Conservation (phyloP, 30 jellyfish, hydroid and myxozoan genomes). For the Mastigias papua region DNA sequence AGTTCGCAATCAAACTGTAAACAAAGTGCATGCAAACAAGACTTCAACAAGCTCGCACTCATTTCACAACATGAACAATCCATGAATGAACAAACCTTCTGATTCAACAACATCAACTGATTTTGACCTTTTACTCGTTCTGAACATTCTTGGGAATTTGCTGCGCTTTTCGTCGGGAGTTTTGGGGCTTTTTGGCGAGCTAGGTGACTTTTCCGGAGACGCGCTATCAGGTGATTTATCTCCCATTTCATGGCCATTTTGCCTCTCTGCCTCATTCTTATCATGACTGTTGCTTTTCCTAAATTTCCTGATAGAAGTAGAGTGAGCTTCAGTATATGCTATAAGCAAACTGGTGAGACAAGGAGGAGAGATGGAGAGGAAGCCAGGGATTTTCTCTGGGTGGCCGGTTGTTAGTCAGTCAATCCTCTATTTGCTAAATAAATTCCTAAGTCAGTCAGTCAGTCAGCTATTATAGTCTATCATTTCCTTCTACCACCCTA, state of each 20-base stretch:
- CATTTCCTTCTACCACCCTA: no score
- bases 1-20: no score
- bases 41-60: no score
- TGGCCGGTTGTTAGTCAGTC: no score
- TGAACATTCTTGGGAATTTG: conserved; percentile 53
- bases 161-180: conserved; percentile 49
- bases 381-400: no score
- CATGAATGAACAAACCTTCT: conserved; percentile 19
- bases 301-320: conserved; percentile 28
- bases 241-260: conserved; percentile 71
- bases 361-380: background rate
- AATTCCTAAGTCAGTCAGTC: no score
- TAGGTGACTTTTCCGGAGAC: conserved; percentile 59
- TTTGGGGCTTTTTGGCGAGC: conserved; percentile 56
- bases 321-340: background rate
- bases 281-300: conserved; percentile 66
- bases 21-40: no score
- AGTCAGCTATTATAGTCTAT: no score
- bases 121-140: conserved; percentile 67
- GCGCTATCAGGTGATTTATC: conserved; percentile 42
- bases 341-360: background rate
- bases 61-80: no score
- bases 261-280: conserved; percentile 39
- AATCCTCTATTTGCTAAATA: no score
- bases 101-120: conserved; percentile 51